phyloP scores from a whole-genome alignment of 92 coral and sea anemone species.

The Chrysogorgia sp. region DNA sequence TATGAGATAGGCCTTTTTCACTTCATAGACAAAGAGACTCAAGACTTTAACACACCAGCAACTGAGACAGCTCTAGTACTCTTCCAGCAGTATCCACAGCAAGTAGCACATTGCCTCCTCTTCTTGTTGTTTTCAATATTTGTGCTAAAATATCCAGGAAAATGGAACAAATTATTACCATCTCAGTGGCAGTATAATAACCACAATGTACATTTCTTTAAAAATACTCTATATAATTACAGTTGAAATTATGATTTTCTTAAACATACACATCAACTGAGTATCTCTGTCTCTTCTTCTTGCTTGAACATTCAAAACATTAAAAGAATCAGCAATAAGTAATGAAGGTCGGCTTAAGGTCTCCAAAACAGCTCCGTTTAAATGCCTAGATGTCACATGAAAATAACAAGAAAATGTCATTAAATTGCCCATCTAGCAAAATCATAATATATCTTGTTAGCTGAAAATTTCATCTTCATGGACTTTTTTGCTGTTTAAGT shows the following conservation, averaged over 20 bases:
- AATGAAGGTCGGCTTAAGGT: constrained; percentile 90
- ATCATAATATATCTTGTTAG: too few species aligned
- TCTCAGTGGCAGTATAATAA: too few species aligned
- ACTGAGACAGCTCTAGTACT: constrained; percentile 91
- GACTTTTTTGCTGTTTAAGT: too few species aligned
- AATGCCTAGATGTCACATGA: constrained; percentile 54
- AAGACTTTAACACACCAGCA: constrained; percentile 59
- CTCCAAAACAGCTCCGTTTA: constrained; percentile 95
- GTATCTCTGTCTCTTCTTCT: constrained; percentile 95
- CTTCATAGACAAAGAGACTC: neutral
- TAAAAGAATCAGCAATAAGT: constrained; percentile 89
- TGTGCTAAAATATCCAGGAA: constrained; percentile 60
- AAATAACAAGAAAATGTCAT: too few species aligned
- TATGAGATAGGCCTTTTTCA: too few species aligned
- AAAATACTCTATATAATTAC: too few species aligned
- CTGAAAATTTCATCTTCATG: too few species aligned
- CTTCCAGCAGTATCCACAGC: constrained; percentile 95
- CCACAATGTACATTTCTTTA: too few species aligned
- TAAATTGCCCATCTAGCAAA: too few species aligned
- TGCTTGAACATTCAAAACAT: constrained; percentile 92
- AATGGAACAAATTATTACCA: neutral
- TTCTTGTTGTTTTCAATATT: constrained; percentile 81
- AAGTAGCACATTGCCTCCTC: constrained; percentile 90
- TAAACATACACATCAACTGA: constrained; percentile 82
- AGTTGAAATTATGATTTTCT: too few species aligned